Percentiles rank a stretch among this genome's conserved stretches.
phyloP scores from a whole-genome alignment of 64 coral and sea anemone genomes.

The Actinia equina region DNA sequence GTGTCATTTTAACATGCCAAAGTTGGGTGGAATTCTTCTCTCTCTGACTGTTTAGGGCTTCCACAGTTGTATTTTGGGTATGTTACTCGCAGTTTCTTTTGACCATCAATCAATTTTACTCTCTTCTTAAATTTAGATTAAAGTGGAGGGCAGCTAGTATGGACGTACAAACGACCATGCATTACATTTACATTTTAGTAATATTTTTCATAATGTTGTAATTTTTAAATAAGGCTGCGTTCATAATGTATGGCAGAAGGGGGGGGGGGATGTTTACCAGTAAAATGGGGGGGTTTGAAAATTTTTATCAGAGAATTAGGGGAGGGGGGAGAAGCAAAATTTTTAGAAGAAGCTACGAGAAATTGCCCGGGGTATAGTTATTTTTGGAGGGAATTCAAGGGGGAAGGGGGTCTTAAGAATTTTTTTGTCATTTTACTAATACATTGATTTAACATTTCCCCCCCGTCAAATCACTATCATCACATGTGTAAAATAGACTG shows the following conservation, averaged over 20 bases:
- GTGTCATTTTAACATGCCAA: conserved; percentile 6
- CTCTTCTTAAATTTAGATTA: conserved; percentile 22
- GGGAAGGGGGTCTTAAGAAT: too few relatives aligned
- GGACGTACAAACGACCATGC: neutral
- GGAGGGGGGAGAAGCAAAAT: too few relatives aligned
- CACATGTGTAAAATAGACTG: neutral
- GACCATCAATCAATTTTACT: conserved; percentile 21
- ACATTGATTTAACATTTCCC: neutral
- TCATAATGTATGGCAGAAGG: too few relatives aligned
- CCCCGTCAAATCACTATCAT: neutral
- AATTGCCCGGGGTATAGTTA: too few relatives aligned
- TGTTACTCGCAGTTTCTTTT: neutral
- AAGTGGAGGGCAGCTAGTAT: conserved; percentile 15
- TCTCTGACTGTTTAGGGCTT: conserved; percentile 8
- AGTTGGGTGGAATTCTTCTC: neutral
- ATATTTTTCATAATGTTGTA: too few relatives aligned
- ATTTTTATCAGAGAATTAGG: too few relatives aligned
- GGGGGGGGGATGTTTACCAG: too few relatives aligned
- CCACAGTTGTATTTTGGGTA: conserved; percentile 39
- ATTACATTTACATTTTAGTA: neutral
- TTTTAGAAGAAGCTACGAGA: too few relatives aligned
- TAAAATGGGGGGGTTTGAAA: too few relatives aligned
- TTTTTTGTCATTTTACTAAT: too few relatives aligned
- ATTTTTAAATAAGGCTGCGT: too few relatives aligned
- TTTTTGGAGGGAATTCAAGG: too few relatives aligned